A percentile compares a stretch with the other conserved stretches of the same genome.
Evolutionary conservation across 2,113 vertebrate species (phyloP).

Genomic region (Madoqua kirkii): DNA sequence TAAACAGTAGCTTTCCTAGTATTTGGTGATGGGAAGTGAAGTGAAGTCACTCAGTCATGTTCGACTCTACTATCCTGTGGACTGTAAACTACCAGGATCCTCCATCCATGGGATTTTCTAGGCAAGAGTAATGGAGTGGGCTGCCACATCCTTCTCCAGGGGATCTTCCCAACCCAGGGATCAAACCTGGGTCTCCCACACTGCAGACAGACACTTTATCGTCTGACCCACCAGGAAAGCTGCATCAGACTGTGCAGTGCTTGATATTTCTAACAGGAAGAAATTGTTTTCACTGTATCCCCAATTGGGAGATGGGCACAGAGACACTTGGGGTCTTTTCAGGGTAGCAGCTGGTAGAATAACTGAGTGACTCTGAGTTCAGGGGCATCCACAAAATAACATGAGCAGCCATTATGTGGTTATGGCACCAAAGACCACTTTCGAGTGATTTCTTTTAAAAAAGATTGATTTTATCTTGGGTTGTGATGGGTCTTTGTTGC

Average conservation of each 20-base stretch:
- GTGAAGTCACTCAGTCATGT: neutral
- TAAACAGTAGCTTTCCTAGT: neutral
- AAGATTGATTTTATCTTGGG: neutral
- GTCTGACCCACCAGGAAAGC: neutral
- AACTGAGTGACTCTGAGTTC: neutral
- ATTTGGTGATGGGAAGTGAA: neutral
- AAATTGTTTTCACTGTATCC: neutral
- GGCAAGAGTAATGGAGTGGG: neutral
- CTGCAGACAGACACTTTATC: neutral
- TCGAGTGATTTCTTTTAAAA: neutral
- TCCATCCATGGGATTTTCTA: neutral
- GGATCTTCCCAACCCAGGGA: neutral
- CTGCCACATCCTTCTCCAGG: neutral
- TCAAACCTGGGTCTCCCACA: neutral
- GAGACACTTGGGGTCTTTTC: neutral
- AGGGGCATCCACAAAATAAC: neutral
- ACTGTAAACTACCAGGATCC: neutral
- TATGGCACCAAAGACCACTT: neutral
- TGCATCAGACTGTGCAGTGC: neutral
- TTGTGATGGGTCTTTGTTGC: neutral
- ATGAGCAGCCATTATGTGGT: too few relatives aligned
- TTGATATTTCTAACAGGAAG: neutral
- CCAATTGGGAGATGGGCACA: neutral
- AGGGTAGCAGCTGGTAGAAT: neutral
- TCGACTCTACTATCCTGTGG: fast-evolving